Conservation (phyloP, 2,888 invertebrate species). For the Apotomis capreana region DNA sequence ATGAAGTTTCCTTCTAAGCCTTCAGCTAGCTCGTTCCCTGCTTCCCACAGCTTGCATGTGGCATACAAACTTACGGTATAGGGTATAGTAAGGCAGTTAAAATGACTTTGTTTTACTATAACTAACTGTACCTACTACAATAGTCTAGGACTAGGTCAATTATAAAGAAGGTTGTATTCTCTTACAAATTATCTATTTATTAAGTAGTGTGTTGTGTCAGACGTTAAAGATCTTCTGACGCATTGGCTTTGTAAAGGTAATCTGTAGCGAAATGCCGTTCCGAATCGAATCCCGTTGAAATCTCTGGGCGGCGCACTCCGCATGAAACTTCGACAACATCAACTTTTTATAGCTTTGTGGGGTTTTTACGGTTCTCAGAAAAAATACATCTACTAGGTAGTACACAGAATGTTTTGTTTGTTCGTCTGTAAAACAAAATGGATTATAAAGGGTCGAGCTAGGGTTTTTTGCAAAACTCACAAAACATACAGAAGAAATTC, state of each 20-base stretch:
- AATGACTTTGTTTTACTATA: too few relatives aligned
- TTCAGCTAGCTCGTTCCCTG: conserved; percentile 3
- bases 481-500: too few relatives aligned
- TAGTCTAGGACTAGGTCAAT: too few relatives aligned
- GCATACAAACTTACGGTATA: background rate
- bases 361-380: background rate
- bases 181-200: too few relatives aligned
- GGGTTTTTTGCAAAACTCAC: too few relatives aligned
- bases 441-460: too few relatives aligned
- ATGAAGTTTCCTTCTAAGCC: conserved; percentile 19
- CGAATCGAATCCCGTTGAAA: conserved; percentile 21
- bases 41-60: background rate
- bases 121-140: too few relatives aligned
- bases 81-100: background rate
- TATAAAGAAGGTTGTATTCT: too few relatives aligned
- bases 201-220: background rate
- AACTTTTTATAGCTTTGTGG: background rate
- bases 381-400: background rate
- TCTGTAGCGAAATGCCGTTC: conserved; percentile 9
- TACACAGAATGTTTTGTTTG: too few relatives aligned
- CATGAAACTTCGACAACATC: background rate
- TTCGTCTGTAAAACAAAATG: too few relatives aligned
- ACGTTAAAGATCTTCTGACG: background rate
- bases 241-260: background rate
- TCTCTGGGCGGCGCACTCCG: background rate